phyloP scores from a whole-genome alignment of 2,797 vertebrate genomes.

The Hylomyscus alleni region DNA sequence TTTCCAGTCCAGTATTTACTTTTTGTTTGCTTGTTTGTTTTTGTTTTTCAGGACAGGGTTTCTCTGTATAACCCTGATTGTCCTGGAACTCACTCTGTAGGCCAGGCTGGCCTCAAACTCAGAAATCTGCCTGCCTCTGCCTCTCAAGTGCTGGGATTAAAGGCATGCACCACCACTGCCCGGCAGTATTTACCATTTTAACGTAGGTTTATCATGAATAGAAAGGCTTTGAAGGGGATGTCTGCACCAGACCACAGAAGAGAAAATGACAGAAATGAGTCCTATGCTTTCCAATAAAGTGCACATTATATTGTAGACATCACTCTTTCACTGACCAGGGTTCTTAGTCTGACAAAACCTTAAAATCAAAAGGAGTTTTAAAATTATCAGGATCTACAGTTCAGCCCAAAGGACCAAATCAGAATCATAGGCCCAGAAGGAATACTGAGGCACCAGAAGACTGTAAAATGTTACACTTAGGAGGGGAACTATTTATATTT shows the following conservation, averaged over 20 bases:
- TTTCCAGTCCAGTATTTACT: no score
- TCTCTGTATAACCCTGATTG: no score
- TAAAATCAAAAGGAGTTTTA: neutral
- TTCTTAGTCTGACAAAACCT: neutral
- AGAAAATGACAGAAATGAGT: neutral
- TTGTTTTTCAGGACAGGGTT: no score
- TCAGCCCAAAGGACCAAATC: neutral
- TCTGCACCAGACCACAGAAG: neutral
- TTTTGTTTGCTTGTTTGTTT: no score
- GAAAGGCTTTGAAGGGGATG: neutral
- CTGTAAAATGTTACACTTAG: neutral
- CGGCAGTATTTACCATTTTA: neutral
- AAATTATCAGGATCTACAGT: neutral
- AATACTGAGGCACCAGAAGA: neutral
- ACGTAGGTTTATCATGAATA: neutral
- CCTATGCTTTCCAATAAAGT: slow-evolving; percentile 2
- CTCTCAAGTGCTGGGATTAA: no score
- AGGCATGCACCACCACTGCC: no score
- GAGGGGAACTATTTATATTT: neutral
- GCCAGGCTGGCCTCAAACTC: no score
- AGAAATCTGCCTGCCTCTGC: no score
- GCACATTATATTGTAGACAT: neutral
- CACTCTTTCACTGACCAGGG: neutral
- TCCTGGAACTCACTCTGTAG: no score
- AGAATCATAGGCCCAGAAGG: neutral